These are phyloP conservation scores for Spea multiplicata DNA, from an alignment of 2,113 vertebrate genomes.

Conservation along the genomic window DNA sequence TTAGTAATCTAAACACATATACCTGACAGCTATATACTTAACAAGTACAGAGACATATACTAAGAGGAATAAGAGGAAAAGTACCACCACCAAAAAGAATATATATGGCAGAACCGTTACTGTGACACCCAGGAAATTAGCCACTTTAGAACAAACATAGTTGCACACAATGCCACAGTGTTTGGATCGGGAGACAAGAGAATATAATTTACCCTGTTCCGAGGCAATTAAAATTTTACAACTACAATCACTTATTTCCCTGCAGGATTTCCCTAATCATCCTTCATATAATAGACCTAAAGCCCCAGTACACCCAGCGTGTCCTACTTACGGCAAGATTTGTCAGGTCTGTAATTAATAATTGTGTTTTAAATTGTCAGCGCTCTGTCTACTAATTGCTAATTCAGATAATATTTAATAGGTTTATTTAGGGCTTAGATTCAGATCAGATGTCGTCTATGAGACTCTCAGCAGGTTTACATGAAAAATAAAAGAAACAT, in stretches of 20 bases:
- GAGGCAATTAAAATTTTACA: conserved; percentile 96
- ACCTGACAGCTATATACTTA: too few relatives aligned
- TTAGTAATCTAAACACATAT: too few relatives aligned
- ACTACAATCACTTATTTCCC: conserved; percentile 95
- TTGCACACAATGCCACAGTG: conserved; percentile 70
- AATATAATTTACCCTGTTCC: conserved; percentile 92
- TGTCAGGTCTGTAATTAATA: conserved; percentile 93
- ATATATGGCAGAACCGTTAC: background rate
- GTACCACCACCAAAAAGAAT: background rate
- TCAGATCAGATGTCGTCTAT: too few relatives aligned
- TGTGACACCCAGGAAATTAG: background rate
- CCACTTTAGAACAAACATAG: conserved; percentile 39
- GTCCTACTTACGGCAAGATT: conserved; percentile 83
- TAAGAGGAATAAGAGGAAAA: too few relatives aligned
- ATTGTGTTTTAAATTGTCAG: conserved; percentile 94
- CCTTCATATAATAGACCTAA: conserved; percentile 85
- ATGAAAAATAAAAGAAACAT: too few relatives aligned
- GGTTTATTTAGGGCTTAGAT: conserved; percentile 91
- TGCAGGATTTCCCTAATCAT: conserved; percentile 82
- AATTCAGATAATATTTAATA: conserved; percentile 84
- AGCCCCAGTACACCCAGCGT: conserved; percentile 81
- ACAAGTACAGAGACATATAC: too few relatives aligned
- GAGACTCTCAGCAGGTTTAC: too few relatives aligned
- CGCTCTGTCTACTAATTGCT: conserved; percentile 92
- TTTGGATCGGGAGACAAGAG: conserved; percentile 83